Conservation (phyloP, 2,888 invertebrate species). For the Pedicia rivosa region DNA sequence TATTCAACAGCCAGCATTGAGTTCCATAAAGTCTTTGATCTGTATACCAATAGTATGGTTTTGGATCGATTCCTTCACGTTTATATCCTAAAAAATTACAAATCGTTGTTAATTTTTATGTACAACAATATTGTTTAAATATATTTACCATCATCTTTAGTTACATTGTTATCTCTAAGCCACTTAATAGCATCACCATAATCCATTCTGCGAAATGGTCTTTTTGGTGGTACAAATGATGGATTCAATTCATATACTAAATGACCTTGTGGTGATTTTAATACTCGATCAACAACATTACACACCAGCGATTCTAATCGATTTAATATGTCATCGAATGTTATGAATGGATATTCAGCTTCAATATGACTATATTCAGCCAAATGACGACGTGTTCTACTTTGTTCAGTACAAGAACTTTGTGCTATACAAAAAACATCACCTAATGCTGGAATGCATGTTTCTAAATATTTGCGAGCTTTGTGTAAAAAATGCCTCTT, state of each 20-base stretch:
- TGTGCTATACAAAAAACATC: slow-evolving; percentile 97
- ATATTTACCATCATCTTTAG: slow-evolving; percentile 97
- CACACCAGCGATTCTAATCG: slow-evolving; percentile 86
- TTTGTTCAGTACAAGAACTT: slow-evolving; percentile 96
- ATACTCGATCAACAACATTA: slow-evolving; percentile 84
- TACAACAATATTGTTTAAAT: too few species aligned
- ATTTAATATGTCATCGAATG: slow-evolving; percentile 76
- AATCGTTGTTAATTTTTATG: too few species aligned
- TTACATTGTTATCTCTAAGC: slow-evolving; percentile 78
- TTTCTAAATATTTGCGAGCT: slow-evolving; percentile 97
- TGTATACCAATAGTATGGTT: too few species aligned
- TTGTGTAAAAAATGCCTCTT: slow-evolving; percentile 88
- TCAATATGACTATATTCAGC: slow-evolving; percentile 98
- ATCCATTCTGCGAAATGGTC: slow-evolving; percentile 87
- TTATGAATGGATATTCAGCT: slow-evolving; percentile 90
- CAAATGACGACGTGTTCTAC: slow-evolving; percentile 87
- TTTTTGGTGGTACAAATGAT: slow-evolving; percentile 63
- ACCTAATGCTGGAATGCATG: slow-evolving; percentile 82
- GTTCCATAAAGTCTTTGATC: too few species aligned
- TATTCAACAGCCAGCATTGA: too few species aligned
- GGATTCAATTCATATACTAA: slow-evolving; percentile 86
- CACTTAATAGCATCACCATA: slow-evolving; percentile 90
- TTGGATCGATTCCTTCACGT: too few species aligned
- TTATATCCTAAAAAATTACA: too few species aligned
- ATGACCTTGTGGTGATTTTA: slow-evolving; percentile 66